Percentiles rank a stretch among this genome's conserved stretches.
phyloP scores from a whole-genome alignment of 2,888 invertebrate genomes.

The Blastobasis lacticolella region DNA sequence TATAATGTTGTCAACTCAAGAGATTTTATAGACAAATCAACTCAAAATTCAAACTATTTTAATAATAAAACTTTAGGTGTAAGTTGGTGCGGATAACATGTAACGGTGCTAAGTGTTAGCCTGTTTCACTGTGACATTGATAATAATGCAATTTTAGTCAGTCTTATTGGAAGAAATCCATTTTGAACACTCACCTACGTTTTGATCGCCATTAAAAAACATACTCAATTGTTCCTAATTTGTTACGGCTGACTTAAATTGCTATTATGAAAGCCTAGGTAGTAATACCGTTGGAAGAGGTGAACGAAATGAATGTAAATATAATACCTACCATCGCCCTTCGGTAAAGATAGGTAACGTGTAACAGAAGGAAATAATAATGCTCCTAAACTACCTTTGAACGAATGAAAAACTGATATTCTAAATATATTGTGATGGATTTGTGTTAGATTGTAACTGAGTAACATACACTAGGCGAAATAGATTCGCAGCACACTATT shows the following conservation, averaged over 20 bases:
- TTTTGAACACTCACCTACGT: background rate
- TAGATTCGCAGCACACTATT: background rate
- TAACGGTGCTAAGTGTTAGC: no score
- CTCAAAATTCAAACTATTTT: conserved; percentile 43
- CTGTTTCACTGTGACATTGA: conserved; percentile 1
- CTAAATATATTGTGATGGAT: conserved; percentile 73
- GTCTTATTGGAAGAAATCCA: no score
- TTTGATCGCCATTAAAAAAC: no score
- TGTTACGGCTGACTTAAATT: no score
- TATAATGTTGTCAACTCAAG: conserved; percentile 47
- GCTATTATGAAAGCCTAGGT: no score
- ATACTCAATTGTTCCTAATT: no score
- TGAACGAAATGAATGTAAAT: no score
- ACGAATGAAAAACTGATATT: conserved; percentile 71
- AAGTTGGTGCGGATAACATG: background rate
- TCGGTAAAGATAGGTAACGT: no score
- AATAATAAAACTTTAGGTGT: conserved; percentile 26
- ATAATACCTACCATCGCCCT: no score
- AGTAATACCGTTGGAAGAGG: no score
- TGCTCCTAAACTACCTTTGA: conserved; percentile 23
- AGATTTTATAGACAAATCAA: conserved; percentile 69
- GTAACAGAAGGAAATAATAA: no score
- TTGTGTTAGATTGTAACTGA: conserved; percentile 38
- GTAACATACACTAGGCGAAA: conserved; percentile 2
- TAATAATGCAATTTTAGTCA: conserved; percentile 23